Base-by-base conservation (phyloP, 2,797 vertebrate species). In the Echiichthys vipera region DNA sequence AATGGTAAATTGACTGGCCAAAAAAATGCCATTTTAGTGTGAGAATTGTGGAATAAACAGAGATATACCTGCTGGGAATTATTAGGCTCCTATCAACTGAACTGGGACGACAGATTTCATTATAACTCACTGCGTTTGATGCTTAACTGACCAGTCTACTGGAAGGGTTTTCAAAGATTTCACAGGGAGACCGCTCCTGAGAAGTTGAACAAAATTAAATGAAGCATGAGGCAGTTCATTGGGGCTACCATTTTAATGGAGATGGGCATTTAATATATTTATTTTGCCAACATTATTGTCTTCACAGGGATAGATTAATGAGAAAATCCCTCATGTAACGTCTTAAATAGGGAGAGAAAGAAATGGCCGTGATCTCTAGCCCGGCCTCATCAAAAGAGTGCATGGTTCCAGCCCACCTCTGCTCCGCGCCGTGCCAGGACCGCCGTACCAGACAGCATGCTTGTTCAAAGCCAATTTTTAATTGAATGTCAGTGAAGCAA, bases 401-500 rank as follows among this genome's bases (percentile, higher is more conserved):
- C 94, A 94, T 91, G 95, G 95, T 95, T 94, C 90, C 92, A 94
- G 73, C 86, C 84, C 89, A 88, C 89, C 89, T 88, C 85, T 83
- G 88, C 89, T 80, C 78, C 67, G 1, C n/a, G 36, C 83, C 92
- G 65, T 70, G 82, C 87, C 85, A 81, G 84, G 79, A 76, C 84
- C 78, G 30, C 83, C 79, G 74, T 45, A 96, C 95, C 96, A 96
- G 96, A 97, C 96, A 96, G 96, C 92, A 94, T 92, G 96, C 96
- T 95, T 96, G 96, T 97, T 98, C 91, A 96, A 97, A 97, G 96
- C 95, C 95, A 96, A 96, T 96, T 97, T 93, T 97, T 98, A 98
- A 98, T 97, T 97, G 96, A 98, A 98, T 97, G 96, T 97, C 97
- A 98, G 95, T 96, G 97, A 98, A 97, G 96, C 97, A 98, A 96